phyloP scores from a whole-genome alignment of 1,140 invertebrate species.

The Sitophilus oryzae region DNA sequence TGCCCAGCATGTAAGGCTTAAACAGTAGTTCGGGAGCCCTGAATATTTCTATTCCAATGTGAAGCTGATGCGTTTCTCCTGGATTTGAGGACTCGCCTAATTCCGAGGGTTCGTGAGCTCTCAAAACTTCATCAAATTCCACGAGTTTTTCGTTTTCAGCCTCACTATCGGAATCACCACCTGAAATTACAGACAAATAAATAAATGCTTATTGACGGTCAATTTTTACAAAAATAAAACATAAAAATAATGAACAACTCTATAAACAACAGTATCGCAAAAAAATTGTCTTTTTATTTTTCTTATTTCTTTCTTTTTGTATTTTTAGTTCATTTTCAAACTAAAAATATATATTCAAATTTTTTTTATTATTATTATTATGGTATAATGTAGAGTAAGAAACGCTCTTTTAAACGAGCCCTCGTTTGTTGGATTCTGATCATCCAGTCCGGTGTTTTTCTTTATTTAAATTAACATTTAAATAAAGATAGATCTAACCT shows the following conservation, averaged over 20 bases:
- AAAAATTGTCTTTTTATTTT: too few relatives aligned
- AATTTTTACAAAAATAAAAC: too few relatives aligned
- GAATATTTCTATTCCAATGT: slow-evolving; percentile 74
- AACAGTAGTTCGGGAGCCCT: slow-evolving; percentile 85
- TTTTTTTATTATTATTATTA: too few relatives aligned
- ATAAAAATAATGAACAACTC: too few relatives aligned
- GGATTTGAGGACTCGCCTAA: slow-evolving; percentile 43
- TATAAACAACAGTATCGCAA: too few relatives aligned
- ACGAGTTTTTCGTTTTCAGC: slow-evolving; percentile 82
- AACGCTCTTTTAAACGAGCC: too few relatives aligned
- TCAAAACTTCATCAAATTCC: slow-evolving; percentile 78
- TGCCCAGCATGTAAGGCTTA: slow-evolving; percentile 89
- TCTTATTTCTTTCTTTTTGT: not conserved
- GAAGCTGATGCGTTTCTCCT: slow-evolving; percentile 79
- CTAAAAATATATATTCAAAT: slow-evolving; percentile 4
- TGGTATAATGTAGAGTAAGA: too few relatives aligned
- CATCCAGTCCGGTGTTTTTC: too few relatives aligned
- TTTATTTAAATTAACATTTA: too few relatives aligned
- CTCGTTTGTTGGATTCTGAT: too few relatives aligned
- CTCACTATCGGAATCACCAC: slow-evolving; percentile 83
- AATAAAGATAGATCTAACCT: too few relatives aligned
- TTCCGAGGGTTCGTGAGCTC: slow-evolving; percentile 70
- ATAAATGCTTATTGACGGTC: slow-evolving; percentile 1
- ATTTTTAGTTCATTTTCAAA: not conserved
- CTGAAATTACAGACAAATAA: slow-evolving; percentile 40